These are phyloP conservation scores for Meteorus sp. DNA, from an alignment of 1,140 invertebrate species.

Conservation along the genomic window DNA sequence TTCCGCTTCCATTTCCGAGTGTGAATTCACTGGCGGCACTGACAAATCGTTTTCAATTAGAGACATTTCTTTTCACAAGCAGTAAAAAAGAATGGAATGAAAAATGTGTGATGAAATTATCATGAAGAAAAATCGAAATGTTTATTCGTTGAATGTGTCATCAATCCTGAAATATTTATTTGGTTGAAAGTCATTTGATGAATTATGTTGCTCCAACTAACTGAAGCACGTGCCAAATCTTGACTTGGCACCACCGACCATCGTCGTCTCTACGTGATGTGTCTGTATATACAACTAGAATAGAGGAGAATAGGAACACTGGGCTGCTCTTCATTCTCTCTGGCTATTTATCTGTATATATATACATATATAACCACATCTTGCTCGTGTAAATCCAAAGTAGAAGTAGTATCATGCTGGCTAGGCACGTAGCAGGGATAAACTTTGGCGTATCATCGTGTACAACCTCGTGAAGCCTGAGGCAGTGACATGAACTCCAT, in stretches of 20 bases:
- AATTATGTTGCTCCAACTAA: neutral
- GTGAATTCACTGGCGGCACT: slow-evolving; percentile 63
- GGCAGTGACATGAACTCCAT: neutral
- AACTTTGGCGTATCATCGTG: slow-evolving; percentile 42
- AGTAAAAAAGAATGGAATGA: too few relatives aligned
- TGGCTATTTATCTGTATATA: slow-evolving; percentile 2
- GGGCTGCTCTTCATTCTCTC: neutral
- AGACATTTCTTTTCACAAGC: too few relatives aligned
- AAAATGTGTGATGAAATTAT: too few relatives aligned
- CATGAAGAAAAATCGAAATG: neutral
- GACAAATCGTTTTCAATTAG: slow-evolving; percentile 13
- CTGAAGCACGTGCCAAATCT: slow-evolving; percentile 24
- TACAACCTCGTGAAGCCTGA: slow-evolving; percentile 17
- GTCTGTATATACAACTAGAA: slow-evolving; percentile 21
- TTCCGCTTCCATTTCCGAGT: slow-evolving; percentile 59
- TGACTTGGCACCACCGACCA: slow-evolving; percentile 1
- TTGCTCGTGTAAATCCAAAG: slow-evolving; percentile 11
- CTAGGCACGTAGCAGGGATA: slow-evolving; percentile 49
- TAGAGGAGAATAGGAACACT: neutral
- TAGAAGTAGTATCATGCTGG: slow-evolving; percentile 22
- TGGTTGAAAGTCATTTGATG: neutral
- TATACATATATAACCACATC: too few relatives aligned
- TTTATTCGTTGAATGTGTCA: neutral
- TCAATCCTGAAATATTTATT: neutral
- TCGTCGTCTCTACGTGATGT: slow-evolving; percentile 19